Conservation (phyloP, 2,888 invertebrate genomes). For the Teleogryllus oceanicus region DNA sequence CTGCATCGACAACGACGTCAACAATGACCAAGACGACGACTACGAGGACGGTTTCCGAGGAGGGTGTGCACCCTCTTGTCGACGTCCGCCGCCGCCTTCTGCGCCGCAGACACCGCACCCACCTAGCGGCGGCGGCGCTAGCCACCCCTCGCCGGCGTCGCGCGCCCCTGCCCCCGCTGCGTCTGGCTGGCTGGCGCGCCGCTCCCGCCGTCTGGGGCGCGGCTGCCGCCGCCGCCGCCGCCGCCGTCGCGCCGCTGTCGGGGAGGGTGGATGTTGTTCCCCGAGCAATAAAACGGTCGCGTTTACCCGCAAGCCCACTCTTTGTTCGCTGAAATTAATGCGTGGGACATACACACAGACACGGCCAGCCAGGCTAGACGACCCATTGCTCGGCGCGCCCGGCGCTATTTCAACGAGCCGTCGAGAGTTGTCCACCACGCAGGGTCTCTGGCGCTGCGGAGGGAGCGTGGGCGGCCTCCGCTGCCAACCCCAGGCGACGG, state of each 20-base stretch:
- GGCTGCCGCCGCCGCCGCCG: background rate
- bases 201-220: background rate
- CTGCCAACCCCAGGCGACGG: too few relatives aligned
- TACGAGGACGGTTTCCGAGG: too few relatives aligned
- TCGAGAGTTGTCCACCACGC: background rate
- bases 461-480: too few relatives aligned
- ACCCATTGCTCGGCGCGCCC: background rate
- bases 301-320: slow-evolving; percentile 18
- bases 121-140: background rate
- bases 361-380: background rate
- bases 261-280: background rate
- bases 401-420: background rate
- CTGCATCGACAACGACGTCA: too few relatives aligned
- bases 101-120: background rate
- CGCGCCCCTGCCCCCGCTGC: background rate
- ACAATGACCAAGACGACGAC: too few relatives aligned
- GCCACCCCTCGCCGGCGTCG: slow-evolving; percentile 2
- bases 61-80: too few relatives aligned
- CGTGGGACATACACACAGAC: background rate
- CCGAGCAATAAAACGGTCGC: background rate
- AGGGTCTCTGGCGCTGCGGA: too few relatives aligned
- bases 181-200: slow-evolving; percentile 1
- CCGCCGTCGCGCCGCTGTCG: background rate
- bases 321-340: slow-evolving; percentile 5
- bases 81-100: too few relatives aligned